Evolutionary conservation across 2,797 vertebrate species (phyloP), one percentile per base, ranked within the genome.

Genomic region (Pipistrellus pipistrellus): DNA sequence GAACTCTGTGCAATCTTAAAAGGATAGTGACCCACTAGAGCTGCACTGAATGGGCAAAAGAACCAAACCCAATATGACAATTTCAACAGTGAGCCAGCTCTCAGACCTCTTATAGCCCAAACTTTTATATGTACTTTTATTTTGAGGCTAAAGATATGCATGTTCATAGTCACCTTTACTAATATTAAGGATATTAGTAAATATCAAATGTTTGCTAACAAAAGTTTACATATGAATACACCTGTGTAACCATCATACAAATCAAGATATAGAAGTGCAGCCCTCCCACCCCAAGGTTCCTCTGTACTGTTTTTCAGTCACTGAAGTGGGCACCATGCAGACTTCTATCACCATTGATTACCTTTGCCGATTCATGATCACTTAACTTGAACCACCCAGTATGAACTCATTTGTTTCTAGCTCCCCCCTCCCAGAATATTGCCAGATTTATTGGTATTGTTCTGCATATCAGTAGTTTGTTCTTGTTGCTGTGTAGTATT

Each of bases 251-350:
- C 9, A 76, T 25, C 62, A 69, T 21, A 48, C 14, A 83, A 73
- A 90, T 85, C 27, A 84, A 95, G 38, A 82, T 8, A 13, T 3
- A 80, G 32, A 88, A 68, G 83, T 14, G 27, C 59, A 91, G 48
- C 38, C 17, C 7, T 48, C 15, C 66, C 17, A 32, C 44, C 10
- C 20, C 5, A 6, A 55, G 73, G 7, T 68, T 85, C 32, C 51
- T 17, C n/a, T 3, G 1, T 12, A 23, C 9, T 8, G 23, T 66
- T 53, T 23, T n/a, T 27, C 71, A 80, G 25, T n/a, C 11, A 0
- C 14, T 32, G 8, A 46, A 6, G 48, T 71, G 44, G 69, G 17
- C 14, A 72, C 30, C 8, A 32, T 68, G 90, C 59, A 75, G 21
- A 77, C 3, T 57, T 84, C 46, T 53, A 25, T 51, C 32, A 25